These are phyloP conservation scores for Urosaurus nigricauda DNA, from an alignment of 2,797 vertebrate genomes.

Conservation along the genomic window DNA sequence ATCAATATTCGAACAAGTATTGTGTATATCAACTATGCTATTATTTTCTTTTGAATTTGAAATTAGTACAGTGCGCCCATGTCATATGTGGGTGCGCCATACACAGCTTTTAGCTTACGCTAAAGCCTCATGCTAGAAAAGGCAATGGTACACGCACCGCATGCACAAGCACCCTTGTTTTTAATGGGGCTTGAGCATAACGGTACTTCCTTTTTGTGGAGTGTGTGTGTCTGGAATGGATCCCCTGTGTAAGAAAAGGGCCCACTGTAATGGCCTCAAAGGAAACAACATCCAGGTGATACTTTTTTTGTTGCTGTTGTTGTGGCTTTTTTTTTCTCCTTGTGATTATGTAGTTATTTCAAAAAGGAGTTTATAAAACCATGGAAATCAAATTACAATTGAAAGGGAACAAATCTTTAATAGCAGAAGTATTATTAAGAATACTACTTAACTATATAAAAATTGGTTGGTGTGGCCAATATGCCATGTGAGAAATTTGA, in stretches of 20 bases:
- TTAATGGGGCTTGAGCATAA: too few relatives aligned
- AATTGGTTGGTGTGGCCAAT: conserved; percentile 41
- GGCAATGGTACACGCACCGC: too few relatives aligned
- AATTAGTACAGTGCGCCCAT: neutral
- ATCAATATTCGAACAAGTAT: neutral
- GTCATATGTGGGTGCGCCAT: too few relatives aligned
- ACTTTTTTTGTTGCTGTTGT: neutral
- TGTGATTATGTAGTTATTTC: neutral
- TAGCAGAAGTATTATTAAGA: neutral
- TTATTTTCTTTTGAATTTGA: neutral
- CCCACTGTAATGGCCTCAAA: neutral
- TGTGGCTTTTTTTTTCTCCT: neutral
- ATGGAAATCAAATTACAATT: conserved; percentile 33
- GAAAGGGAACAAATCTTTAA: conserved; percentile 18
- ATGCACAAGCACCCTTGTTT: too few relatives aligned
- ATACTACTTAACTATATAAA: conserved; percentile 31
- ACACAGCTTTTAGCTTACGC: too few relatives aligned
- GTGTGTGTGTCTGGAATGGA: too few relatives aligned
- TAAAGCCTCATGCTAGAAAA: too few relatives aligned
- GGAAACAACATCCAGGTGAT: neutral
- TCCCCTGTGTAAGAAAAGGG: too few relatives aligned
- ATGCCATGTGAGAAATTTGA: conserved; percentile 17
- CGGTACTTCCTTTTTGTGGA: too few relatives aligned
- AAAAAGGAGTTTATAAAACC: conserved; percentile 17
- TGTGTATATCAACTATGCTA: neutral